Evolutionary conservation across 2,888 invertebrate species (phyloP), one percentile per base, ranked within the genome.

Genomic region (Cataglyphis rosenhaueri): DNA sequence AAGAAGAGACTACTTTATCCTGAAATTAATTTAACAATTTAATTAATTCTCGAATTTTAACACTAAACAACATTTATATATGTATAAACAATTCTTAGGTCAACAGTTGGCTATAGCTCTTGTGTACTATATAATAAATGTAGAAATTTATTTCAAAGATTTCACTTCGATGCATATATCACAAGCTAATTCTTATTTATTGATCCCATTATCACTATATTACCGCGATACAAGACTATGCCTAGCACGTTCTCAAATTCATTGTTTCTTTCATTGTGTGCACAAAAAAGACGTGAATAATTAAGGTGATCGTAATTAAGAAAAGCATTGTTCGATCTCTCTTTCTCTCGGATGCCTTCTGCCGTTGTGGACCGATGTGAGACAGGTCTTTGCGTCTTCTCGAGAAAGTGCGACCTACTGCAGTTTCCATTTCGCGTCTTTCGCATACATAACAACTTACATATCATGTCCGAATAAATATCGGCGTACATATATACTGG

Each of bases 221-320:
- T 29, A 18, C 15, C 21, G 10, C 59, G 48, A 65, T 62, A 59
- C 29, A 74, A 55, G 48, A 35, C 5, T n/a, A 5, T 29, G 35
- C 10, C 12, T 21, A 12, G 6, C n/a, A 41, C 25, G 65, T 29
- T 66, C 62, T 59, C 73, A 61, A 82, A 85, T 81, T 81, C 57
- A 66, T 70, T 52, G 81, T 71, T 64, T 64, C 64, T 52, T 76
- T 62, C 73, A 59, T 70, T 18, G 81, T 76, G 62, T 32, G 35
- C 21, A 41, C 66, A 71, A 81, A 71, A 68, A 79, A 85, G 66
- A 64, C 52, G 38, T 74, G 66, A 71, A 57, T 62, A 86, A 88
- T 88, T 86, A 88, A 81, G 81, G 38, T 82, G 73, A 44, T 44
- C 74, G 81, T 86, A 88, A 88, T 88, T 88, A 88, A 86, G 64